Evolutionary conservation across 1,140 invertebrate genomes (phyloP).

Genomic region (Drosophila nasuta): DNA sequence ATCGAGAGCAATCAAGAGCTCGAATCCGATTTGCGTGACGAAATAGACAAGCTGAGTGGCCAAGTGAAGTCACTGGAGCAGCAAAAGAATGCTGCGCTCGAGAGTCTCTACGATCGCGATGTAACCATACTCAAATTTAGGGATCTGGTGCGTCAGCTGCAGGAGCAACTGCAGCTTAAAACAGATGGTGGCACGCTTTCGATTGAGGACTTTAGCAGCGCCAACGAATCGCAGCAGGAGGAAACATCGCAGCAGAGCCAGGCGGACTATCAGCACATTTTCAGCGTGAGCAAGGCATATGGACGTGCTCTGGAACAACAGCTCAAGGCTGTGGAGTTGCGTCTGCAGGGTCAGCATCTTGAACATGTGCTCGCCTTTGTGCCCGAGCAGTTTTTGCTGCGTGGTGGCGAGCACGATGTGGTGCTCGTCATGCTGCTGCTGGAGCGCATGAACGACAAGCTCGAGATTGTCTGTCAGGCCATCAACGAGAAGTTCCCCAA

Average conservation of each 20-base stretch:
- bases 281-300: constrained; percentile 95
- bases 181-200: constrained; percentile 64
- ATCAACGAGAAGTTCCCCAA: constrained; percentile 91
- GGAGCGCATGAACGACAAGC: constrained; percentile 95
- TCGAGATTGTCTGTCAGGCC: constrained; percentile 95
- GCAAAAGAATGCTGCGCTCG: constrained; percentile 93
- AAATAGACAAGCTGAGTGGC: constrained; percentile 94
- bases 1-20: constrained; percentile 93
- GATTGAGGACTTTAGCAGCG: constrained; percentile 78
- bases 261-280: constrained; percentile 95
- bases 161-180: constrained; percentile 87
- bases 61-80: constrained; percentile 91
- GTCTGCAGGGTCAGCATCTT: constrained; percentile 93
- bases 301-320: constrained; percentile 96
- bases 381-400: constrained; percentile 95
- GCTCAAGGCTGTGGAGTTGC: constrained; percentile 94
- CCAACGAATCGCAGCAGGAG: constrained; percentile 80
- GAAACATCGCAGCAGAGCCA: constrained; percentile 85
- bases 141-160: constrained; percentile 94
- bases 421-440: constrained; percentile 95
- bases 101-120: constrained; percentile 97
- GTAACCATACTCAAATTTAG: constrained; percentile 97
- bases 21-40: constrained; percentile 96
- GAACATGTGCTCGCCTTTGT: constrained; percentile 95
- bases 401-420: constrained; percentile 97